Evolutionary conservation across 1,140 invertebrate species (phyloP).

Genomic region (Diuraphis noxia): DNA sequence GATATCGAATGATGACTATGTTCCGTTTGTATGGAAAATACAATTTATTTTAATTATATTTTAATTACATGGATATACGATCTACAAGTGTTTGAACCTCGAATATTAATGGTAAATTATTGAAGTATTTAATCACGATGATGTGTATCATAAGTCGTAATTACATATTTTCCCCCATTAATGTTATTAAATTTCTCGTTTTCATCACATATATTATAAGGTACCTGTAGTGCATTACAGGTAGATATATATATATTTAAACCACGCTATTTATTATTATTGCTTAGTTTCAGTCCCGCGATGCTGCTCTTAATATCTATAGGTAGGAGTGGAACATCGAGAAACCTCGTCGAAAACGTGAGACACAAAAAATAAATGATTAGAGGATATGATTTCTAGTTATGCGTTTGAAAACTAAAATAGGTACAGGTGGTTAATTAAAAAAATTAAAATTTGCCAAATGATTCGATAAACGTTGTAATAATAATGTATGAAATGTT

Average conservation of each 20-base stretch:
- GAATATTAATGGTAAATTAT: neutral
- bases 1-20: neutral
- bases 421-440: neutral
- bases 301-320: neutral
- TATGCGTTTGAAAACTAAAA: neutral
- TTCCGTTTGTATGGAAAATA: neutral
- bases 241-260: neutral
- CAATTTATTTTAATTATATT: constrained; percentile 32
- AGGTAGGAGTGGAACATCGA: neutral
- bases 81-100: neutral
- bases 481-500: neutral
- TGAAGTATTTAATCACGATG: neutral
- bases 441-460: neutral
- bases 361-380: neutral
- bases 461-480: neutral
- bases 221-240: too few species aligned
- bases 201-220: neutral
- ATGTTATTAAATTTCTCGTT: constrained; percentile 7
- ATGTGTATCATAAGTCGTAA: constrained; percentile 9
- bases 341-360: neutral
- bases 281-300: neutral
- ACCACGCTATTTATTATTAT: neutral
- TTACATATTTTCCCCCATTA: neutral
- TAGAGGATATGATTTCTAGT: neutral
- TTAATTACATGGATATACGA: neutral